phyloP scores from a whole-genome alignment of 2,888 invertebrate genomes.

The Xanthostigma xanthostigma region DNA sequence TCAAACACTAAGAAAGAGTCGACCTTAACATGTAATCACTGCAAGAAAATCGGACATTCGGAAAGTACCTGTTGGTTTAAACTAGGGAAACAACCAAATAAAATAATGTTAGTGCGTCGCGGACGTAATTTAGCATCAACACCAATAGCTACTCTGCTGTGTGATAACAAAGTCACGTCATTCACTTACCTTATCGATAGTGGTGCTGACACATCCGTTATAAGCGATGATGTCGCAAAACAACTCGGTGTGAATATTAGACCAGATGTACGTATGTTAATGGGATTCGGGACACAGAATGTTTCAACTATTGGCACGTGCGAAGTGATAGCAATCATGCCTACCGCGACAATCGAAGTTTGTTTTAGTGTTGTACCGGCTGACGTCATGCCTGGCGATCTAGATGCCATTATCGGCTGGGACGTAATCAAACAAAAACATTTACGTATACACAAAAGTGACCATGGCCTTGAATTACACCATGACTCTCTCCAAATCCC shows the following conservation, averaged over 20 bases:
- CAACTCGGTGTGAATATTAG: conserved; percentile 7
- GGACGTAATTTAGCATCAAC: conserved; percentile 1
- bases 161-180: conserved; percentile 5
- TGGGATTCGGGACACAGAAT: conserved; percentile 8
- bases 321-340: conserved; percentile 9
- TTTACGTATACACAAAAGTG: conserved; percentile 4
- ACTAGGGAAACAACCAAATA: too few relatives aligned
- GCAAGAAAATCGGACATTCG: too few relatives aligned
- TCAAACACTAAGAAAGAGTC: too few relatives aligned
- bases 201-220: conserved; percentile 13
- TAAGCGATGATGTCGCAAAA: conserved; percentile 8
- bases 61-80: too few relatives aligned
- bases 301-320: conserved; percentile 11
- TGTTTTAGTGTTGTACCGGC: conserved; percentile 7
- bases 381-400: conserved; percentile 7
- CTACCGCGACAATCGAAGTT: conserved; percentile 10
- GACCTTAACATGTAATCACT: too few relatives aligned
- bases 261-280: conserved; percentile 7
- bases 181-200: conserved; percentile 13
- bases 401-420: conserved; percentile 11
- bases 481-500: conserved; percentile 2
- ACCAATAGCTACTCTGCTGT: conserved; percentile 11
- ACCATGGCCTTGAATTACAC: conserved; percentile 6
- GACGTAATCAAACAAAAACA: conserved; percentile 9
- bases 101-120: too few relatives aligned